Percentiles rank a stretch among this genome's conserved stretches.
Conservation (phyloP, 1,140 invertebrate species). For the Antheraea pernyi region DNA sequence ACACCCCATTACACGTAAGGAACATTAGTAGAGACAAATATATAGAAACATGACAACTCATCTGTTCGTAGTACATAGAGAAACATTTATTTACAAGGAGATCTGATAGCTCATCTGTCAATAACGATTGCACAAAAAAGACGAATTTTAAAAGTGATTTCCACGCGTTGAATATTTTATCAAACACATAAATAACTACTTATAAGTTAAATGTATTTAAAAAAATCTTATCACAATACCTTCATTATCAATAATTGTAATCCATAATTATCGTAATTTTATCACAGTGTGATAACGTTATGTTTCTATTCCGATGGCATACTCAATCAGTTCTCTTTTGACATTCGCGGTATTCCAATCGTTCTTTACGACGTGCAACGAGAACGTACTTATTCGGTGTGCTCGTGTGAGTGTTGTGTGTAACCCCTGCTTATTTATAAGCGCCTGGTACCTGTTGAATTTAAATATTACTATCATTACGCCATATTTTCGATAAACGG, state of each 20-base stretch:
- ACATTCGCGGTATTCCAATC: not conserved
- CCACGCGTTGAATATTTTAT: not conserved
- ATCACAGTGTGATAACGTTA: not conserved
- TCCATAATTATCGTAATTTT: not conserved
- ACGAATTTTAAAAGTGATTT: too few species aligned
- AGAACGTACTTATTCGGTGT: slow-evolving; percentile 2
- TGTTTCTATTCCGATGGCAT: not conserved
- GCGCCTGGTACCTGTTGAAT: too few species aligned
- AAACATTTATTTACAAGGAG: too few species aligned
- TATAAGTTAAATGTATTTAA: not conserved
- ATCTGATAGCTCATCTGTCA: too few species aligned
- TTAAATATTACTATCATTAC: too few species aligned
- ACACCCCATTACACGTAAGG: too few species aligned
- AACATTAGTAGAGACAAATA: too few species aligned
- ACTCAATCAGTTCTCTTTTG: not conserved
- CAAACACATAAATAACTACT: not conserved
- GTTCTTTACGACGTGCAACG: not conserved
- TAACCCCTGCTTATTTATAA: too few species aligned
- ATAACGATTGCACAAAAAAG: too few species aligned
- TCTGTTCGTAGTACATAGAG: too few species aligned
- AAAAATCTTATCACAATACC: not conserved
- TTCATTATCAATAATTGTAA: slow-evolving; percentile 1
- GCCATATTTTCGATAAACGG: too few species aligned
- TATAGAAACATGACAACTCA: too few species aligned
- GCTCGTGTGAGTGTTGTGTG: not conserved